Percentiles rank a stretch among this genome's conserved stretches.
Conservation (phyloP, 2,113 vertebrate genomes). For the Lasiurus borealis region DNA sequence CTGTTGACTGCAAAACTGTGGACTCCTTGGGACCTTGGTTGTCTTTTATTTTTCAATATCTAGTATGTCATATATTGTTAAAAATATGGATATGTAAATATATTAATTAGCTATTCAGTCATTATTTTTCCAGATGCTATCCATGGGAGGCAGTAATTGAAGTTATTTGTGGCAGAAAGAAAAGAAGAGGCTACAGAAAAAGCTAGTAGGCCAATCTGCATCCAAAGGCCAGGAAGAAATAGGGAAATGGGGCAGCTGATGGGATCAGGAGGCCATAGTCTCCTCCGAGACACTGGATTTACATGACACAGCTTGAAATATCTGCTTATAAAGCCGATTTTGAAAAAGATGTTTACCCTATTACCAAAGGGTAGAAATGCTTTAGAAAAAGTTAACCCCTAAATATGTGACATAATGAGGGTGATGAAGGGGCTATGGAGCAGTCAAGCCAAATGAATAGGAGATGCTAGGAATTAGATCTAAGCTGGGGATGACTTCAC, state of each 20-base stretch:
- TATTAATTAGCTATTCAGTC: neutral
- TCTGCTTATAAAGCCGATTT: neutral
- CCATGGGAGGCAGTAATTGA: neutral
- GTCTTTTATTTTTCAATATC: conserved; percentile 31
- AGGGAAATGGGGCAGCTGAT: neutral
- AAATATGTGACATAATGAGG: neutral
- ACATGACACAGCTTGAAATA: neutral
- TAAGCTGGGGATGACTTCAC: neutral
- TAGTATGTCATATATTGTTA: neutral
- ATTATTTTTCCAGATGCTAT: neutral
- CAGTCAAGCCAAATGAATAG: neutral
- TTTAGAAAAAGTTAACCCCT: neutral
- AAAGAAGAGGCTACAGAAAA: neutral
- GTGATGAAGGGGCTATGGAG: neutral
- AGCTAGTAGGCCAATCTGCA: accelerated
- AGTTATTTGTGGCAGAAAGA: neutral
- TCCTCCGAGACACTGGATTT: neutral
- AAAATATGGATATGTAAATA: neutral
- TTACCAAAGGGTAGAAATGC: neutral
- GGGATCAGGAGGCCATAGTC: neutral
- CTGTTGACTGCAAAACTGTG: neutral
- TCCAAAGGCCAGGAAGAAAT: neutral
- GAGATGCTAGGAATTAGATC: neutral
- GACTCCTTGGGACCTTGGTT: neutral
- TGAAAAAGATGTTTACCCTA: neutral